A percentile compares a stretch with the other conserved stretches of the same genome.
Conservation (phyloP, 2,797 vertebrate genomes). For the Sebastes vulpes region DNA sequence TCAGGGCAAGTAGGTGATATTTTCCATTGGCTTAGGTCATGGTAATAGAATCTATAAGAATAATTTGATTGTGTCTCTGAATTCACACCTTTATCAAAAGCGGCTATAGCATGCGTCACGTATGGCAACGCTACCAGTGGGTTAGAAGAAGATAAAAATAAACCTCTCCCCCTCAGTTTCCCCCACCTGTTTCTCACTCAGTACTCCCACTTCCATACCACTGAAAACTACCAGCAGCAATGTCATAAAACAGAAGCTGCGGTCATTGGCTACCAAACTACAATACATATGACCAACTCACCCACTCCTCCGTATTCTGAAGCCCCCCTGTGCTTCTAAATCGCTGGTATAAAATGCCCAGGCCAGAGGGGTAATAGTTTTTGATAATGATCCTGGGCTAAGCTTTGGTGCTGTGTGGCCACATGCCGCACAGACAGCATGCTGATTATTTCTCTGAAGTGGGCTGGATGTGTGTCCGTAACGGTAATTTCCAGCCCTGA, state of each 20-base stretch:
- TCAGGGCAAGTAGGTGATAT: conserved; percentile 4
- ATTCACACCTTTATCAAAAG: conserved; percentile 41
- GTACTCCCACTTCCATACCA: conserved; percentile 3
- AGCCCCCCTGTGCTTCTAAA: conserved; percentile 38
- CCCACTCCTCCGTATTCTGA: conserved; percentile 20
- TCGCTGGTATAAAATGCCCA: conserved; percentile 60
- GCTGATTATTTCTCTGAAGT: conserved; percentile 82
- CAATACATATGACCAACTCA: conserved; percentile 21
- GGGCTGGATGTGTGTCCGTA: conserved; percentile 71
- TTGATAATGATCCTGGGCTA: conserved; percentile 77
- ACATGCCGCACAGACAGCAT: conserved; percentile 65
- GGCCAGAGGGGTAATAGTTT: conserved; percentile 75
- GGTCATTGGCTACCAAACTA: conserved; percentile 28
- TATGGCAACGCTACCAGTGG: conserved; percentile 19
- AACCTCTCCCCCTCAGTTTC: neutral
- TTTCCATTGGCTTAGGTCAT: conserved; percentile 3
- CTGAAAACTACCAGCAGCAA: conserved; percentile 8
- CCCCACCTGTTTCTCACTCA: neutral
- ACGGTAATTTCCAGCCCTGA: conserved; percentile 78
- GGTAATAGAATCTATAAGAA: conserved; percentile 20
- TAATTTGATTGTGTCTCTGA: conserved; percentile 23
- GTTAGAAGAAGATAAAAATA: conserved; percentile 40
- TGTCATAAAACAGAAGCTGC: conserved; percentile 17
- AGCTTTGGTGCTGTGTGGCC: conserved; percentile 67
- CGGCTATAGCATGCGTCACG: conserved; percentile 20